Base-by-base conservation (phyloP, 2,797 vertebrate species). In the Lithobates pipiens region DNA sequence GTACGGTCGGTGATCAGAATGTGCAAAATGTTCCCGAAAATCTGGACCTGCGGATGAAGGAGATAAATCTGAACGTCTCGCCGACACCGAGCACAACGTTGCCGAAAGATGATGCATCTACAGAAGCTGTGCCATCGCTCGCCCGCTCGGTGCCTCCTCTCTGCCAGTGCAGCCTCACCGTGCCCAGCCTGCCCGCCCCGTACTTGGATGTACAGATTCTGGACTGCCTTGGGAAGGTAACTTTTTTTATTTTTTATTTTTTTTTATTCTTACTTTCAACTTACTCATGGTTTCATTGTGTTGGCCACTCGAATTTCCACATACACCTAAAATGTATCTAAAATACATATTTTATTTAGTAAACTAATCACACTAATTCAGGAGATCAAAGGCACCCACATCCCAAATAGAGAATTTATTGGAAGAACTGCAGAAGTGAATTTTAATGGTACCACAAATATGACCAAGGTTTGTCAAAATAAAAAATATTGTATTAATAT, bases 201-300 rank as follows among this genome's bases (percentile, higher is more conserved):
- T 98, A 93, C 86, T 88, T 99, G 69, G 93, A 96, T 11, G 95
- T 97, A n/a, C 83, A 91, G 65, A 93, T 97, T 87, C 91, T 92
- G 88, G 93, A 95, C 65, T 46, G 85, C 27, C 32, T 54, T 16
- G 25, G 80, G 69, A 92, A 94, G 92, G 94, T 96, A 93, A 96
- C 96, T 81, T 13, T 46, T 29, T 29, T 29, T 29, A 1, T 29
- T 29, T 29, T 29, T 29, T n/a, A n/a, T n/a, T 29, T 29, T 29
- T 29, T 29, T 29, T 29, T 29, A 1, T 29, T 46, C 44, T 16
- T 15, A 44, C 42, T 10, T 9, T 10, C 11, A 32, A 1, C 29
- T 32, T 32, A 32, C 29, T 32, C 29, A 32, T 1, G 29, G 29
- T 32, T 32, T 32, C 29, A 32, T 32, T 32, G 3, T 32, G 3